phyloP scores from a whole-genome alignment of 2,113 vertebrate genomes.

The Platycercus adscitus region DNA sequence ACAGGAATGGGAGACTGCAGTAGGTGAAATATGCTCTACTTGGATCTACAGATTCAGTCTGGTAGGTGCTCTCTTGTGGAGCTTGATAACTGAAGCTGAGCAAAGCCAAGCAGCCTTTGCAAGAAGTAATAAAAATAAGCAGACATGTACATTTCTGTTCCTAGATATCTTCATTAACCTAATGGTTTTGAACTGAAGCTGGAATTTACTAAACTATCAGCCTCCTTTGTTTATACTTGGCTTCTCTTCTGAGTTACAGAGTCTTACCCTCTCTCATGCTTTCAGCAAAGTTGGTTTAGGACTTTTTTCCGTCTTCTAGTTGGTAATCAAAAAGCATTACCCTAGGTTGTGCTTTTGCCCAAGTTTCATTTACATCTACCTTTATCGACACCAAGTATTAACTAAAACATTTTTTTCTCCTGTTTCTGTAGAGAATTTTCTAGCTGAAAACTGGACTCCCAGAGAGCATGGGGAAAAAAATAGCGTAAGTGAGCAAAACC shows the following conservation, averaged over 20 bases:
- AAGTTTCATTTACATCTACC: background rate
- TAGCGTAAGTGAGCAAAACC: background rate
- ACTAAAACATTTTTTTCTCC: background rate
- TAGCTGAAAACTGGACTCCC: background rate
- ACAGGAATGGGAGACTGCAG: background rate
- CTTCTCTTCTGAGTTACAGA: background rate
- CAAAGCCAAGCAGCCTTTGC: background rate
- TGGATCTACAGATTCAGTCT: accelerated
- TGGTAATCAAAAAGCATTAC: background rate
- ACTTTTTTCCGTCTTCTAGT: accelerated
- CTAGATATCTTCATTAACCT: background rate
- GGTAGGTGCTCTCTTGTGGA: background rate
- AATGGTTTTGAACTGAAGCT: background rate
- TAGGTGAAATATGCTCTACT: background rate
- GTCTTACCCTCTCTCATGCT: background rate
- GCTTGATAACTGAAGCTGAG: background rate
- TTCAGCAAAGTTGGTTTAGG: background rate
- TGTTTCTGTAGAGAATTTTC: background rate
- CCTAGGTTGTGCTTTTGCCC: background rate
- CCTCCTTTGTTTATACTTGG: background rate
- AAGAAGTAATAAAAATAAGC: background rate
- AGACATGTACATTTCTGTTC: background rate
- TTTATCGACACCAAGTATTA: background rate
- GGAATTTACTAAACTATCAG: background rate
- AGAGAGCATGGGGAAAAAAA: background rate